phyloP scores from a whole-genome alignment of 35 echinoderm and acorn worm species.

The Ptychodera flava region DNA sequence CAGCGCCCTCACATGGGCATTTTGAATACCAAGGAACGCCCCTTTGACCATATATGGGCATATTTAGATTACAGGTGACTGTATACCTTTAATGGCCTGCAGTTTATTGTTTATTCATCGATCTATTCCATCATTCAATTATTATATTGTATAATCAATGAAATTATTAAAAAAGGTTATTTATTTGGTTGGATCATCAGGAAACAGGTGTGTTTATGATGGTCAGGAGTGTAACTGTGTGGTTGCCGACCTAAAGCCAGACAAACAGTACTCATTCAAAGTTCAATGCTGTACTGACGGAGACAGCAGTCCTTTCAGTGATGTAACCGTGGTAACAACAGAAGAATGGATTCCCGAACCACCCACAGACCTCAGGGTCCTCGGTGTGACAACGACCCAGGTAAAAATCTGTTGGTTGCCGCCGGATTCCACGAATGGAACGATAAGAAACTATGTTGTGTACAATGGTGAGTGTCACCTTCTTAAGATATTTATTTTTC shows the following conservation, averaged over 20 bases:
- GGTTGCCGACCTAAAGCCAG: constrained; percentile 46
- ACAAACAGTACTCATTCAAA: constrained; percentile 53
- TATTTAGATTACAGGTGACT: no score
- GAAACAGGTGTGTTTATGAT: constrained; percentile 36
- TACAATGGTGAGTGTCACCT: constrained; percentile 72
- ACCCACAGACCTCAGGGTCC: constrained; percentile 51
- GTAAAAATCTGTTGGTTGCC: constrained; percentile 74
- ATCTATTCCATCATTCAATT: no score
- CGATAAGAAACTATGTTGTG: constrained; percentile 70
- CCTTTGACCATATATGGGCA: no score
- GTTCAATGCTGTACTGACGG: constrained; percentile 66
- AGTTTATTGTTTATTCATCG: no score
- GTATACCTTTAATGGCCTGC: no score
- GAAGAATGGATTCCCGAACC: constrained; percentile 68
- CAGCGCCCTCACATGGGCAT: no score
- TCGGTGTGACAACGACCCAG: constrained; percentile 75
- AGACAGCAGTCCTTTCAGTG: constrained; percentile 79
- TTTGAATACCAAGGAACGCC: no score
- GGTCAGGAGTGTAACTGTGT: constrained; percentile 33
- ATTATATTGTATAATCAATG: no score
- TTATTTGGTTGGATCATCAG: no score
- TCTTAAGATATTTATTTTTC: no score
- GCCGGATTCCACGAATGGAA: constrained; percentile 57
- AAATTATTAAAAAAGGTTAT: no score
- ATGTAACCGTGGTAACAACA: constrained; percentile 34